These are phyloP conservation scores for Kryptolebias ocellatus DNA, from an alignment of 2,797 vertebrate genomes.

Conservation along the genomic window DNA sequence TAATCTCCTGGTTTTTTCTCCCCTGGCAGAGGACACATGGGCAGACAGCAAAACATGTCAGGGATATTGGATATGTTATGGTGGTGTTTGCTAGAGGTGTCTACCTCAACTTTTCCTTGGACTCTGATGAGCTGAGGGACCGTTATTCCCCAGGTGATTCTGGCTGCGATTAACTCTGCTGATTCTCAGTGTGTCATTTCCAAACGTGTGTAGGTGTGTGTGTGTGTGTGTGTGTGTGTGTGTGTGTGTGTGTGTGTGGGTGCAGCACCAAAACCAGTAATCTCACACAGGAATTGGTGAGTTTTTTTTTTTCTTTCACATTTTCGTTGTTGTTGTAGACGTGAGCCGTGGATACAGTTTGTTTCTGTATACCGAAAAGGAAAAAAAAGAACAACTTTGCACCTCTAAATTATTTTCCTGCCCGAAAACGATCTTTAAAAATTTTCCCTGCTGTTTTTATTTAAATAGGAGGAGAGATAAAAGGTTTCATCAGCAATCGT, in stretches of 20 bases:
- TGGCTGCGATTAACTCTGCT: constrained; percentile 61
- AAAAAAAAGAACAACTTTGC: not conserved
- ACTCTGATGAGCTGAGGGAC: constrained; percentile 77
- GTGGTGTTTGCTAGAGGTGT: constrained; percentile 69
- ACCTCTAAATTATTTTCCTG: constrained; percentile 20
- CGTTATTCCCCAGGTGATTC: constrained; percentile 68
- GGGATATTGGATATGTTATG: constrained; percentile 74
- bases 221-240: constrained; percentile 36
- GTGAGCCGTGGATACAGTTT: not conserved
- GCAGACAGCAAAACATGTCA: constrained; percentile 55
- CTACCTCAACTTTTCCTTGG: constrained; percentile 62
- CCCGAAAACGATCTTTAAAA: constrained; percentile 28
- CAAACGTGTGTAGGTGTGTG: constrained; percentile 21
- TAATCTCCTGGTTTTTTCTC: constrained; percentile 63
- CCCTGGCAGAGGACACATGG: constrained; percentile 52
- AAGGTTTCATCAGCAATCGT: constrained; percentile 32
- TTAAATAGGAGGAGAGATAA: constrained; percentile 23
- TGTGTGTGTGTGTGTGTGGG: constrained; percentile 35
- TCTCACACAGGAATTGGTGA: constrained; percentile 29
- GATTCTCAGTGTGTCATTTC: constrained; percentile 55
- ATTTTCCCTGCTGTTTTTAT: constrained; percentile 4
- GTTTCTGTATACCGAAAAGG: not conserved
- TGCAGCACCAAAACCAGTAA: constrained; percentile 33
- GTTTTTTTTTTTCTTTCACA: not conserved
- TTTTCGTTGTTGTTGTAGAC: not conserved